Evolutionary conservation across 2,888 invertebrate genomes (phyloP), one percentile per base, ranked within the genome.

Genomic region (Apamea sordens): DNA sequence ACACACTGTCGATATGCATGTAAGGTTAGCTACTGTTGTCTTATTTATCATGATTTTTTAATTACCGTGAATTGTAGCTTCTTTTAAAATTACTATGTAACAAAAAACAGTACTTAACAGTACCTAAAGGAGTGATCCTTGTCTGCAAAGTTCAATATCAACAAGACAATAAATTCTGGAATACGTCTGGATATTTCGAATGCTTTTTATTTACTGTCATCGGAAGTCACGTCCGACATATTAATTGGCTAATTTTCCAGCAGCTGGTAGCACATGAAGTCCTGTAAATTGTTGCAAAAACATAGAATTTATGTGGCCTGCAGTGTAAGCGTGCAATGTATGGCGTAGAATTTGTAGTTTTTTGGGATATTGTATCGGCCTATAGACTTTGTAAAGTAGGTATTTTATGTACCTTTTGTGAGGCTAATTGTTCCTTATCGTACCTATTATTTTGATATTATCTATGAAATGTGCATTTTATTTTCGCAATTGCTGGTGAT

Each of bases 281-380:
- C 63, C 69, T 73, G 84, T 77, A 78, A 86, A 86, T 86, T 80
- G 68, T 63, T 36, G 76, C 84, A 86, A 86, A 86, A 86, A 86
- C 75, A 73, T 53, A 61, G 1, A 80, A 86, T 86, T 86, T 84
- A 86, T 84, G 73, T 65, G n/a, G 18, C 68, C 36, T 36, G 18
- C 76, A 77, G 32, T 65, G 76, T 32, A 59, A 28, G 65, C 70
- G 61, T 41, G 76, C 83, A 75, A 79, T 79, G 24, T 44, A 69
- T 65, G 64, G 32, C 53, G 28, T 68, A 65, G 63, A 59, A 73
- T 68, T 83, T 61, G 24, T 61, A 65, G 73, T 86, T 84, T 83
- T 85, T 86, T 77, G 69, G 72, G 18, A 63, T 68, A 68, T 36
- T 8, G 36, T 50, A 84, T 74, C 50, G 71, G 59, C 44, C 6